Evolutionary conservation across 2,113 vertebrate species (phyloP).

Genomic region (Phalacrocorax carbo): DNA sequence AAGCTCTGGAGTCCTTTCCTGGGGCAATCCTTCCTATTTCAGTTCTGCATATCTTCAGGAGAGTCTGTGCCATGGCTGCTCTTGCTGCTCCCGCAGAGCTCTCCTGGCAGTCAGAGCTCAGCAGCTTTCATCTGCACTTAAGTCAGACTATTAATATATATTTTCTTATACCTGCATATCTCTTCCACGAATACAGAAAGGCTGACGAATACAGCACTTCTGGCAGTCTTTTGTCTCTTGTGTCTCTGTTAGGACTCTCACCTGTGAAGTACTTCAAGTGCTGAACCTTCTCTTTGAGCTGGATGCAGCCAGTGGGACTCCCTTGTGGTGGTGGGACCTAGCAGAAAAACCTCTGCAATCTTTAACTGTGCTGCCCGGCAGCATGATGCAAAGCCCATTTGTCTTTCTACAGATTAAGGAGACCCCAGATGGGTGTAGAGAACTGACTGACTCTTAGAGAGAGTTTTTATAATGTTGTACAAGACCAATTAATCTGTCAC

Average conservation of each 20-base stretch:
- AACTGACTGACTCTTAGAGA: background rate
- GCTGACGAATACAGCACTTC: background rate
- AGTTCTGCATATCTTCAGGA: background rate
- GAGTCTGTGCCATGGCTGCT: accelerated
- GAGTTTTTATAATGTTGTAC: background rate
- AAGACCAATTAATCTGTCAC: background rate
- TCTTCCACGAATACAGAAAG: background rate
- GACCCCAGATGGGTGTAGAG: background rate
- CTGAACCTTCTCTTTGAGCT: background rate
- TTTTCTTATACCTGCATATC: background rate
- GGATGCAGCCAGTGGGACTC: background rate
- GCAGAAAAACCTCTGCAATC: background rate
- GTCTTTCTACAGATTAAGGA: background rate
- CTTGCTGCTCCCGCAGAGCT: background rate
- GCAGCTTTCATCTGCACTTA: background rate
- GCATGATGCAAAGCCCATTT: background rate
- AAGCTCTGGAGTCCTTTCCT: background rate
- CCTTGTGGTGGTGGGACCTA: accelerated
- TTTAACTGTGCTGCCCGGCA: accelerated
- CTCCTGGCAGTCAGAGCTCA: background rate
- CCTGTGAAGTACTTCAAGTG: background rate
- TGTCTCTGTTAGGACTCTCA: background rate
- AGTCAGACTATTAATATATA: background rate
- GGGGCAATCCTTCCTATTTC: background rate
- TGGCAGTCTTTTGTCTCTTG: background rate